A percentile compares a stretch with the other conserved stretches of the same genome.
phyloP scores from a whole-genome alignment of 2,888 invertebrate species.

The Macropis europaea region DNA sequence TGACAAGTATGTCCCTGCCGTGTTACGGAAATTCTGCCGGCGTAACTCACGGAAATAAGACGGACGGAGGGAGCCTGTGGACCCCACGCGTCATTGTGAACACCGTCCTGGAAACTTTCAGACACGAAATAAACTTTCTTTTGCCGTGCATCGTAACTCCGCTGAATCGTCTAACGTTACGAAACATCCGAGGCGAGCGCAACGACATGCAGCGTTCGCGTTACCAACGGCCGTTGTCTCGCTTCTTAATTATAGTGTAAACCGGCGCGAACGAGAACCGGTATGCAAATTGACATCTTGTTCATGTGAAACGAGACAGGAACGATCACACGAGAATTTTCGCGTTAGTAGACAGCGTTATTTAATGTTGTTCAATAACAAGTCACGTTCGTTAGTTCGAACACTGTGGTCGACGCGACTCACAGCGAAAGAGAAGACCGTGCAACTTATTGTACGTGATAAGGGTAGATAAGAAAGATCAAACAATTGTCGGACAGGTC shows the following conservation, averaged over 20 bases:
- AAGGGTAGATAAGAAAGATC: too few relatives aligned
- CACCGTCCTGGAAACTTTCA: conserved; percentile 49
- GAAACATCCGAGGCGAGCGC: conserved; percentile 28
- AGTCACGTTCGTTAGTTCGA: too few relatives aligned
- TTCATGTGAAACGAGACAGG: not conserved
- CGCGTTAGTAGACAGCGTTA: too few relatives aligned
- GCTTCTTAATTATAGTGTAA: conserved; percentile 6
- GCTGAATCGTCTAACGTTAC: conserved; percentile 44
- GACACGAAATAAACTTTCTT: conserved; percentile 60
- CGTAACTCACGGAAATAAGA: conserved; percentile 55
- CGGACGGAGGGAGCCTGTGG: conserved; percentile 39
- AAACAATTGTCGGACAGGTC: too few relatives aligned
- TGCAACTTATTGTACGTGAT: too few relatives aligned
- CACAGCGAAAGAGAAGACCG: too few relatives aligned
- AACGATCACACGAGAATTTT: not conserved
- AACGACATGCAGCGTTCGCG: conserved; percentile 12
- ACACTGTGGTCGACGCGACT: too few relatives aligned
- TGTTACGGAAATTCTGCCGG: conserved; percentile 42
- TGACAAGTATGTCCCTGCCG: conserved; percentile 59
- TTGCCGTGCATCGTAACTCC: conserved; percentile 35
- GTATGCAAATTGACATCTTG: not conserved
- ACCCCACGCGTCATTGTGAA: conserved; percentile 47
- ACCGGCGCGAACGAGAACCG: not conserved
- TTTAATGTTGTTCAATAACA: too few relatives aligned
- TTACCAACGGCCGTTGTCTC: not conserved